These are phyloP conservation scores for Oreochromis aureus DNA, from an alignment of 2,113 vertebrate genomes.

Conservation along the genomic window DNA sequence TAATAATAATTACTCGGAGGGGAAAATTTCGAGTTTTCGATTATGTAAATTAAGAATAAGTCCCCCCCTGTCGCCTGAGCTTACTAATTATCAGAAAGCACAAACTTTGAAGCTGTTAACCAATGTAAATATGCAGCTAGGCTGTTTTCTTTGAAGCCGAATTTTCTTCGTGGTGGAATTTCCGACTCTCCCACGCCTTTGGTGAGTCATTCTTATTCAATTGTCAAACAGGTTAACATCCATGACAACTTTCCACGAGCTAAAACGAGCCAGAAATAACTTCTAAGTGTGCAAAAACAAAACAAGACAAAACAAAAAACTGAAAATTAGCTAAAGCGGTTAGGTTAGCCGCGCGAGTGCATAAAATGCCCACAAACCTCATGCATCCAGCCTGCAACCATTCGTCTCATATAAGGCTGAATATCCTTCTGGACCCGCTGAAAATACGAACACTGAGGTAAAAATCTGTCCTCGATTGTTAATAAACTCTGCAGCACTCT, in stretches of 20 bases:
- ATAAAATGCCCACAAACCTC: slow-evolving; percentile 79
- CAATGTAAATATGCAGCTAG: slow-evolving; percentile 55
- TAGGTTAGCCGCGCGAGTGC: slow-evolving; percentile 11
- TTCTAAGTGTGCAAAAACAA: background rate
- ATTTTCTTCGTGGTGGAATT: slow-evolving; percentile 60
- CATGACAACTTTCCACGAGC: background rate
- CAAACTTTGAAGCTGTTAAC: background rate
- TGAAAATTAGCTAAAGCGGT: background rate
- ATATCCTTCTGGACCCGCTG: slow-evolving; percentile 91
- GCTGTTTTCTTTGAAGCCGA: slow-evolving; percentile 45
- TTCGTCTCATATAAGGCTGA: slow-evolving; percentile 89
- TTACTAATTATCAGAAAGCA: background rate
- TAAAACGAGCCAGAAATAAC: background rate
- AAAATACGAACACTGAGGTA: slow-evolving; percentile 88
- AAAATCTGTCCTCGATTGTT: slow-evolving; percentile 86
- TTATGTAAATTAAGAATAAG: slow-evolving; percentile 74
- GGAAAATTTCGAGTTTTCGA: slow-evolving; percentile 36
- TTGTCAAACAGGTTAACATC: slow-evolving; percentile 41
- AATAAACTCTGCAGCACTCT: slow-evolving; percentile 88
- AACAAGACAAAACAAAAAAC: background rate
- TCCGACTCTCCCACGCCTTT: slow-evolving; percentile 70
- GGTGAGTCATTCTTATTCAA: slow-evolving; percentile 62
- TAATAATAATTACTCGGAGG: slow-evolving; percentile 72
- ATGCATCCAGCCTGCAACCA: slow-evolving; percentile 95
- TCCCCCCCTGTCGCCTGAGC: slow-evolving; percentile 13